Evolutionary conservation across 2,888 invertebrate genomes (phyloP).

Genomic region (Agrotis segetum): DNA sequence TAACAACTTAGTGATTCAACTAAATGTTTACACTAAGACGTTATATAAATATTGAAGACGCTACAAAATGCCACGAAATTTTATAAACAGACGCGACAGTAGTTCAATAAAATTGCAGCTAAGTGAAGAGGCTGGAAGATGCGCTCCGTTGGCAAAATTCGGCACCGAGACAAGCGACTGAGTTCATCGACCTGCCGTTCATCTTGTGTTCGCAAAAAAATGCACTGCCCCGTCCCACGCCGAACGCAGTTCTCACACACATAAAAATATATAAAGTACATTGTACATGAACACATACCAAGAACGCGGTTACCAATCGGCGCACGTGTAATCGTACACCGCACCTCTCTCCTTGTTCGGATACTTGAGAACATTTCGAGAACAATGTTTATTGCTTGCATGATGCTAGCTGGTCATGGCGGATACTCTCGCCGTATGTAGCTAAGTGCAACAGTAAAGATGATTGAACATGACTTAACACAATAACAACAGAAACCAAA

Average conservation of each 20-base stretch:
- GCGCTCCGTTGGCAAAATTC: conserved; percentile 86
- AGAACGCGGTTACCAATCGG: conserved; percentile 82
- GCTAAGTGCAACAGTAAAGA: conserved; percentile 38
- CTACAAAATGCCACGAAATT: background rate
- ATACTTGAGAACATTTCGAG: conserved; percentile 77
- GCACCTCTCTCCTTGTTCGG: conserved; percentile 80
- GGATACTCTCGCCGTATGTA: conserved; percentile 32
- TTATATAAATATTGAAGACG: background rate
- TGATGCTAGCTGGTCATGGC: conserved; percentile 66
- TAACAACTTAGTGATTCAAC: background rate
- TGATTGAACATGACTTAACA: conserved; percentile 36
- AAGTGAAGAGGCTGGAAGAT: conserved; percentile 73
- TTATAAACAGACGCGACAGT: conserved; percentile 15
- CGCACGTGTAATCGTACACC: conserved; percentile 81
- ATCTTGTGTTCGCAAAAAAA: conserved; percentile 88
- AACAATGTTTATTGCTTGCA: conserved; percentile 78
- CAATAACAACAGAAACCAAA: conserved; percentile 10
- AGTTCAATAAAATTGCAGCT: conserved; percentile 57
- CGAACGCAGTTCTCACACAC: conserved; percentile 86
- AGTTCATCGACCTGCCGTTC: conserved; percentile 87
- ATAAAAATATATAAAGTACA: conserved; percentile 70
- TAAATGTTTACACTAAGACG: background rate
- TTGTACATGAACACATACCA: conserved; percentile 76
- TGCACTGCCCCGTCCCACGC: conserved; percentile 89
- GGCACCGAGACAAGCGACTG: conserved; percentile 83